Conservation (phyloP, 2,888 invertebrate genomes). For the Microplitis manilae region DNA sequence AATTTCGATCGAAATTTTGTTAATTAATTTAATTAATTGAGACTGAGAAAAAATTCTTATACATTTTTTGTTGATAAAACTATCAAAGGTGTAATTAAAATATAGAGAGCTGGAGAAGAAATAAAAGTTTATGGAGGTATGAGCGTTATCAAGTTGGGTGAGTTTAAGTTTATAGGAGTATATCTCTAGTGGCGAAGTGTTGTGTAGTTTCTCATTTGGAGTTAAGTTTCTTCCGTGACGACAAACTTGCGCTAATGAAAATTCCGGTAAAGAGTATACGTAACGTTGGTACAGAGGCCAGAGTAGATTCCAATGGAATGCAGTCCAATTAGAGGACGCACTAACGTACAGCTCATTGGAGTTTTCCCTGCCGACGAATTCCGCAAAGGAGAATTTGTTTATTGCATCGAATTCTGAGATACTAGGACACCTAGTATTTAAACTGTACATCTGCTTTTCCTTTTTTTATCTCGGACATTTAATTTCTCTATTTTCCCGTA, state of each 20-base stretch:
- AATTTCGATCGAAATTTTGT: no score
- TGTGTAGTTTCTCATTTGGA: constrained; percentile 2
- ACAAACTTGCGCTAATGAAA: constrained; percentile 67
- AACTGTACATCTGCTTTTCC: constrained; percentile 21
- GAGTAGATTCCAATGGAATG: constrained; percentile 60
- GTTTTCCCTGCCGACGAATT: constrained; percentile 24
- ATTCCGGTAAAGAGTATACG: constrained; percentile 61
- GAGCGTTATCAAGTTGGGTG: neutral
- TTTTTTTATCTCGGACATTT: constrained; percentile 20
- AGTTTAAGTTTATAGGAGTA: neutral
- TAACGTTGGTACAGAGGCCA: constrained; percentile 33
- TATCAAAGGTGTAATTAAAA: neutral
- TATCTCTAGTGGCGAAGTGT: neutral
- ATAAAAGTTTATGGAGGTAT: neutral
- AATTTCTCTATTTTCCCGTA: neutral
- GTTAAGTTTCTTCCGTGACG: constrained; percentile 58
- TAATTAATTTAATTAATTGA: no score
- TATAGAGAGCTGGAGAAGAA: neutral
- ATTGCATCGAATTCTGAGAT: constrained; percentile 59
- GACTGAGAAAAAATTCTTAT: no score
- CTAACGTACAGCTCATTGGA: constrained; percentile 11
- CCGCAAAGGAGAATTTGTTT: constrained; percentile 61
- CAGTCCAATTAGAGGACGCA: constrained; percentile 67
- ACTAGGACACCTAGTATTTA: constrained; percentile 37
- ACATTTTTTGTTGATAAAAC: no score